Conservation (phyloP, 2,113 vertebrate genomes). For the Ochotona princeps region DNA sequence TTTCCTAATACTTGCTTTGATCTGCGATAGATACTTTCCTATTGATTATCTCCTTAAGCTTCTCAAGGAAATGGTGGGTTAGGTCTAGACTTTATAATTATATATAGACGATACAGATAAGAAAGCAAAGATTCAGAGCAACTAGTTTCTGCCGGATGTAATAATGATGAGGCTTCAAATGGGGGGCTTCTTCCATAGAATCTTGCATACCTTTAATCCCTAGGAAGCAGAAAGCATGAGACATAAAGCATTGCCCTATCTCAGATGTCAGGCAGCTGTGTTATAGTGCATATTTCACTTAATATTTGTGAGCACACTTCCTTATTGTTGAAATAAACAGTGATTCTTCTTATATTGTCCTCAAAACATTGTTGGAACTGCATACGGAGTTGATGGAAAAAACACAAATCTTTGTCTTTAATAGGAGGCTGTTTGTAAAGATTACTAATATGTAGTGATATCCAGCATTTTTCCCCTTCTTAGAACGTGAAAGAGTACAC, state of each 20-base stretch:
- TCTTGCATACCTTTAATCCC: neutral
- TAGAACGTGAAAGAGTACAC: neutral
- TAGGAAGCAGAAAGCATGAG: neutral
- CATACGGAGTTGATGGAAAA: neutral
- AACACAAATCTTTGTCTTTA: neutral
- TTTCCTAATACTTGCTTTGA: conserved; percentile 11
- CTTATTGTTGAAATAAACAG: neutral
- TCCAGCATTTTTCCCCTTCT: neutral
- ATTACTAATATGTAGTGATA: fast-evolving
- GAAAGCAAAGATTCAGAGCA: neutral
- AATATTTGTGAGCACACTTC: neutral
- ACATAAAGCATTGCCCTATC: neutral
- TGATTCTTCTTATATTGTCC: neutral
- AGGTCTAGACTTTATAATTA: neutral
- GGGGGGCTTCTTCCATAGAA: neutral
- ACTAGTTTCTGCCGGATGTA: neutral
- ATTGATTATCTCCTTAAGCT: neutral
- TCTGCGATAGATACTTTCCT: neutral
- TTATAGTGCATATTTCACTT: conserved; percentile 27
- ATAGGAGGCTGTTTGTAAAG: neutral
- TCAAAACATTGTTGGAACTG: neutral
- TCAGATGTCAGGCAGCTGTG: neutral
- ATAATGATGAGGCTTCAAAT: neutral
- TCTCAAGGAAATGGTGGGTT: conserved; percentile 1
- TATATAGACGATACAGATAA: neutral